Base-by-base conservation (phyloP, 2,888 invertebrate genomes). In the Spatulosminthurus flaviceps region DNA sequence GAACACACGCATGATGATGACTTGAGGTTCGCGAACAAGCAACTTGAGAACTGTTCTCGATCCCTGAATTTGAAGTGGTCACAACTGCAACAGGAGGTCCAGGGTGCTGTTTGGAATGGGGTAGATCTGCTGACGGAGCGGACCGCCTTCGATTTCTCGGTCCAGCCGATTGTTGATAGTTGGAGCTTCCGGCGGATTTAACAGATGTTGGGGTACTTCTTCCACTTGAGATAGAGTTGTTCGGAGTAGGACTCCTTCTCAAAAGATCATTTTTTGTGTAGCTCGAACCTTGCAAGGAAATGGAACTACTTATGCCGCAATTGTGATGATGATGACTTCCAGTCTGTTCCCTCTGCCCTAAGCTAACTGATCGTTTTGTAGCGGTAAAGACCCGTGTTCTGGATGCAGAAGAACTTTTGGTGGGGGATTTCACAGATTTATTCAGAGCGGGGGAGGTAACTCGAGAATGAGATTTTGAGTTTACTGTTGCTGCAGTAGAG, bases 361-460 rank as follows among this genome's bases (percentile, higher is more conserved):
- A 73, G 67, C 82, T 82, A 0, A 80, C 80, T 21, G 82, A 82
- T 61, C 83, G 77, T 80, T 83, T 83, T 19, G 79, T 81, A 26
- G 83, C 72, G 7, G 83, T 82, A 72, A 83, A 83, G 61, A 83
- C 81, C 16, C 83, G 80, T 43, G 83, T 82, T 71, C 82, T 80
- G 11, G 77, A 64, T 24, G 78, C 26, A n/a, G 70, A 71, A 4
- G 73, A 66, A 19, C 51, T 24, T 22, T 66, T 66, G 4, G 72
- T 73, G 1, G 78, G 78, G 13, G 78, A 78, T 42, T 64, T 78
- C 0, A 34, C 43, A 9, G 61, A 22, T 66, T 71, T 71, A 69
- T 77, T 69, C 22, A 21, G 21, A 41, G 74, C 51, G 5, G 76
- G 64, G 28, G 72, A 43, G 7, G 72, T 43, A 19, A 19, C 29